Evolutionary conservation across 2,888 invertebrate species (phyloP), one percentile per base, ranked within the genome.

Genomic region (Drosophila parthenogenetica): DNA sequence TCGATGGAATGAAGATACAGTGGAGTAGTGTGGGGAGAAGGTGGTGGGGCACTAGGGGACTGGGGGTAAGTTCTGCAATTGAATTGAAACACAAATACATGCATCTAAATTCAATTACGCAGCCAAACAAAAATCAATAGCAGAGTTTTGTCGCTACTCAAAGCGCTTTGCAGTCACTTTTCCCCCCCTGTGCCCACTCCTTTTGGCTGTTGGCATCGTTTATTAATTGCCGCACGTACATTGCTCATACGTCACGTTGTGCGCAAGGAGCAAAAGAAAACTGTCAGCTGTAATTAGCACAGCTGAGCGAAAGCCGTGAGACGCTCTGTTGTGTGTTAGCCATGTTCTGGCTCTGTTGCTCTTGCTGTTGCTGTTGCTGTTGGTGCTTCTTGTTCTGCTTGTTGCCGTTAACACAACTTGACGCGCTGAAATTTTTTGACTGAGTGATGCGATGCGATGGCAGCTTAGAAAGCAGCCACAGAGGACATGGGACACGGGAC

Each of bases 271-370:
- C 40, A 58, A 58, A 51, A 78, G 75, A 78, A 87, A 79, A 88
- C 83, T 88, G 83, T 83, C 83, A 83, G 81, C 79, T 81, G 84
- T 89, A 87, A 87, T 89, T 83, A 83, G 83, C 83, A 83, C 83
- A 87, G 77, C 80, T 79, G 80, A 80, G 77, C 69, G 62, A 76
- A 71, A 79, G 69, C 63, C 61, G 62, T 79, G 73, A 59, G 69
- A 67, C 37, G 69, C 40, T 69, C 13, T 35, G 35, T 73, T 64
- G 62, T 68, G 71, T 81, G 59, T 81, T 73, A 35, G 59, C 35
- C 64, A 40, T 46, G 59, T 42, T 43, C 61, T 51, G 43, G 8
- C 29, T 71, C 43, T 8, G 29, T 2, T 29, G 29, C 29, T 3
- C 2, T 19, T 19, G 19, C 19, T 3, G 3, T 3, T 29, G 29